phyloP scores from a whole-genome alignment of 2,888 invertebrate species.

The Polydrusus pterygomalis region DNA sequence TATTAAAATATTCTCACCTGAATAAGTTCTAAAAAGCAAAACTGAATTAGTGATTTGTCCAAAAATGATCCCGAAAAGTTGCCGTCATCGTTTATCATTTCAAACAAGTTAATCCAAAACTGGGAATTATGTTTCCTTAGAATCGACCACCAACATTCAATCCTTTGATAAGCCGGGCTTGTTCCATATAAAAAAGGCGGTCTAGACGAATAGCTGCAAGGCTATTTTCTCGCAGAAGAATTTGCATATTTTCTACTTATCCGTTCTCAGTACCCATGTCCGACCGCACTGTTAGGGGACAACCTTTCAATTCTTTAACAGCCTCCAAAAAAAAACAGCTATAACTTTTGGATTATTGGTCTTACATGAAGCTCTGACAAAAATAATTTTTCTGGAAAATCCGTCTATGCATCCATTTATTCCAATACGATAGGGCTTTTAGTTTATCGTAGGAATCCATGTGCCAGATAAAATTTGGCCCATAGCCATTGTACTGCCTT shows the following conservation, averaged over 20 bases:
- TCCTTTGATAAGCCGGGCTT: too few species aligned
- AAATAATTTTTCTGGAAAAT: slow-evolving; percentile 52
- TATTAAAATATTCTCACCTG: slow-evolving; percentile 10
- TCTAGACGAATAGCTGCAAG: too few species aligned
- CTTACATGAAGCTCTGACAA: slow-evolving; percentile 46
- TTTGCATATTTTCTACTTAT: too few species aligned
- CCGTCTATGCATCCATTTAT: slow-evolving; percentile 51
- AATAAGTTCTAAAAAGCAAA: slow-evolving; percentile 25
- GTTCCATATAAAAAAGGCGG: too few species aligned
- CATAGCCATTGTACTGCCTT: too few species aligned
- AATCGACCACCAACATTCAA: too few species aligned
- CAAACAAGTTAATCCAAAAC: too few species aligned
- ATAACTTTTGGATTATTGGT: slow-evolving; percentile 52
- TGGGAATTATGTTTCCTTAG: too few species aligned
- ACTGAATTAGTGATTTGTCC: slow-evolving; percentile 30
- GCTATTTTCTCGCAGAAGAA: too few species aligned
- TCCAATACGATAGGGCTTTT: slow-evolving; percentile 52
- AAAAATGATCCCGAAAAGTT: background rate
- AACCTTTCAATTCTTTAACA: slow-evolving; percentile 28
- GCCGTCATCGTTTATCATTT: slow-evolving; percentile 20
- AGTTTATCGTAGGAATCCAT: too few species aligned
- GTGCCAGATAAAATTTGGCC: too few species aligned
- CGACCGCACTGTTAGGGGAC: slow-evolving; percentile 47
- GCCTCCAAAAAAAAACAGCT: slow-evolving; percentile 50
- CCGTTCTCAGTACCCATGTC: slow-evolving; percentile 57